A percentile compares a stretch with the other conserved stretches of the same genome.
These are phyloP conservation scores for Proisotoma minuta DNA, from an alignment of 2,888 invertebrate species.

Conservation along the genomic window DNA sequence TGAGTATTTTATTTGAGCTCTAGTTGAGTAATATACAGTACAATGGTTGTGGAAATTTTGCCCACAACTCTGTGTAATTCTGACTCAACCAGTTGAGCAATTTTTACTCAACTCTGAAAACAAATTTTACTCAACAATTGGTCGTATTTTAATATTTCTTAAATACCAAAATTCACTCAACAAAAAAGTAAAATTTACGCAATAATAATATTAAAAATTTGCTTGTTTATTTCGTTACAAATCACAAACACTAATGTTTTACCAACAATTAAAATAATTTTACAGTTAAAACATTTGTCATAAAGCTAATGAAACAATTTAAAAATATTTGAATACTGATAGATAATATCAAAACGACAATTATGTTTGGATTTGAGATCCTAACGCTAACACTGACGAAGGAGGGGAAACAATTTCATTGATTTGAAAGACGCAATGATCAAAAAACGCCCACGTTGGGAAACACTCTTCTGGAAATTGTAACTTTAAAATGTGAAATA, in stretches of 20 bases:
- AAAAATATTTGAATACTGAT: too few relatives aligned
- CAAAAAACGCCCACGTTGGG: not conserved
- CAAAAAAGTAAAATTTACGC: not conserved
- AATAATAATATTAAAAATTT: not conserved
- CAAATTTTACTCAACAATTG: not conserved
- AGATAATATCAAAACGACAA: not conserved
- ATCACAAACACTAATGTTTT: too few relatives aligned
- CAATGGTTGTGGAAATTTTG: not conserved
- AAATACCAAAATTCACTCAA: not conserved
- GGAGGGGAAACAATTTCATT: too few relatives aligned
- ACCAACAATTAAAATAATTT: too few relatives aligned
- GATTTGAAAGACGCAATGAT: not conserved
- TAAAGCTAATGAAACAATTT: not conserved
- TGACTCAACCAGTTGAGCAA: not conserved
- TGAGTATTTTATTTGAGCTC: not conserved
- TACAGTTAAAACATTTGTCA: not conserved
- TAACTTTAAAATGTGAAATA: too few relatives aligned
- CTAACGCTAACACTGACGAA: too few relatives aligned
- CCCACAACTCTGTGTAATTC: not conserved
- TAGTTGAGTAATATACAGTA: not conserved
- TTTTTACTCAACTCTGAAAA: not conserved
- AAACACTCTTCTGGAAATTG: not conserved
- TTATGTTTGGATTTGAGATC: not conserved
- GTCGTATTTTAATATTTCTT: too few relatives aligned
- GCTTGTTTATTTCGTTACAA: not conserved